Base-by-base conservation (phyloP, 1,140 invertebrate species). In the Ostrea denselamellosa region DNA sequence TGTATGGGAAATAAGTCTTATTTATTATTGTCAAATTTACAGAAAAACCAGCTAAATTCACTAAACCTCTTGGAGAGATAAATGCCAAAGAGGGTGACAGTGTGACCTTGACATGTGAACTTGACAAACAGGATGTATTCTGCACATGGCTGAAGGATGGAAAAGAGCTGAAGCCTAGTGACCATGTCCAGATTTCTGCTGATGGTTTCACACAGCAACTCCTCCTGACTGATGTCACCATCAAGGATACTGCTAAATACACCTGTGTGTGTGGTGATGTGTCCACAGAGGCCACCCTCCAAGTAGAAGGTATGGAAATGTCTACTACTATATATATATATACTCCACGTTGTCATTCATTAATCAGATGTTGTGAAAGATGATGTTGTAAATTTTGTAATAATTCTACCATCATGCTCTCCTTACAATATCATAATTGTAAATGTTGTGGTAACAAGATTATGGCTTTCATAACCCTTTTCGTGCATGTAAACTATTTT, bases 71-170 rank as follows among this genome's bases (percentile, higher is more conserved):
- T 0, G 81, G 90, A 54, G 91, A 94, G 68, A 87, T 90, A 71
- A 89, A 90, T 12, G 89, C 90, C 44, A 91, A 91, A 58, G 92
- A 94, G 87, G 90, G 90, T 68, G 91, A 92, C n/a, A 91, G 85
- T 19, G 91, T 92, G 19, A 91, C 91, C 51, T 90, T 95, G 83
- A 92, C 93, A 85, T 94, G 94, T 90, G 92, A 94, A 89, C 85
- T 95, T 34, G 91, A 90, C 86, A 94, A 93, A 89, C 91, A 91
- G 68, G 90, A 92, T 88, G 88, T 90, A 19, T 88, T 91, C 19
- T 92, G 94, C 51, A 93, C 92, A 81, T 95, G 94, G 94, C 85
- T 93, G 25, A 94, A 93, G 86, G 89, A 92, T 95, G 96, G 96
- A 8, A 87, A 92, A 68, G 92, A 92, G 52, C 86, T 93, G 22